Evolutionary conservation across 2,888 invertebrate genomes (phyloP).

Genomic region (Cordylochernes scorpioides): DNA sequence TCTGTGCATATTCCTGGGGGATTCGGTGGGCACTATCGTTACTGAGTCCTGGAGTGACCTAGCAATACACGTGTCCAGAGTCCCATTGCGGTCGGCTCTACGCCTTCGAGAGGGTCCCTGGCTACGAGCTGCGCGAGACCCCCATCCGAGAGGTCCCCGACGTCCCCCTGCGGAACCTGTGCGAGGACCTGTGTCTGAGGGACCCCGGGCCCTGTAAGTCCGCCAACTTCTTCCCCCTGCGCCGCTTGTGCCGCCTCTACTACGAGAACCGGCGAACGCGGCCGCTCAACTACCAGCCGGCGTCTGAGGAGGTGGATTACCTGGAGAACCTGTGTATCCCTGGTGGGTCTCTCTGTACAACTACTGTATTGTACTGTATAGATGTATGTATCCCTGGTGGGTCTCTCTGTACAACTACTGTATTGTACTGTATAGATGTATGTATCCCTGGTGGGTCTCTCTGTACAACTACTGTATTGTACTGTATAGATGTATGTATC

Average conservation of each 20-base stretch:
- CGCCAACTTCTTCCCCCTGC: conserved; percentile 26
- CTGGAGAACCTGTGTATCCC: conserved; percentile 30
- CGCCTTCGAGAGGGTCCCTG: conserved; percentile 27
- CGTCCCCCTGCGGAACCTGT: conserved; percentile 24
- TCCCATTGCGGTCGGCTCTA: conserved; percentile 22
- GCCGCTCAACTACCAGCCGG: conserved; percentile 23
- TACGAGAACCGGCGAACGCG: conserved; percentile 27
- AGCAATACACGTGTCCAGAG: conserved; percentile 14
- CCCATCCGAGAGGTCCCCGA: conserved; percentile 23
- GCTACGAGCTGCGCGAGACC: conserved; percentile 25
- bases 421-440: neutral
- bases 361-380: neutral
- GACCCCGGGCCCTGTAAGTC: conserved; percentile 26
- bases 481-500: conserved; percentile 17
- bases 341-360: conserved; percentile 19
- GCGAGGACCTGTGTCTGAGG: conserved; percentile 26
- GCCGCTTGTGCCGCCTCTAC: conserved; percentile 24
- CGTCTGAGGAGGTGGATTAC: conserved; percentile 25
- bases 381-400: conserved; percentile 23
- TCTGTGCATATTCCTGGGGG: no score
- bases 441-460: conserved; percentile 24
- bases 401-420: conserved; percentile 4
- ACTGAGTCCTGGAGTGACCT: neutral
- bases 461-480: neutral
- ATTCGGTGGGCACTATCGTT: conserved; percentile 8